Conservation (phyloP, 2,113 vertebrate genomes). For the Ovis canadensis region DNA sequence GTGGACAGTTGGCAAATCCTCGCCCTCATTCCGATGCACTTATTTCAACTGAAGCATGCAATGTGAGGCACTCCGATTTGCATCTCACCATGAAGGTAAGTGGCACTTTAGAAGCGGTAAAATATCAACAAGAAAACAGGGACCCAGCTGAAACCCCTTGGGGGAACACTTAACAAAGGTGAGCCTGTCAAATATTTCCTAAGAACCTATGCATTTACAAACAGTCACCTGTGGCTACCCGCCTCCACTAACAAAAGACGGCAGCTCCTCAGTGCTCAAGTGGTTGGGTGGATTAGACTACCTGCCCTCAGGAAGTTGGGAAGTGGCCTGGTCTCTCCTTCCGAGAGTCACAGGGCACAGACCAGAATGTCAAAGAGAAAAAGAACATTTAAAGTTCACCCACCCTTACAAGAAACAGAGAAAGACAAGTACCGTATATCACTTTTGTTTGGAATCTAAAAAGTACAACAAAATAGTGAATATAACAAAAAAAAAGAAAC, state of each 20-base stretch:
- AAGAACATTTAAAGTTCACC: not conserved
- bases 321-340: not conserved
- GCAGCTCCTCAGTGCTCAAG: not conserved
- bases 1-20: conserved; percentile 67
- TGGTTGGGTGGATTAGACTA: fast-evolving
- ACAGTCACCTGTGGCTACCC: not conserved
- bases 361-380: not conserved
- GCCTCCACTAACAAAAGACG: not conserved
- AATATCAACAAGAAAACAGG: not conserved
- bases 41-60: not conserved
- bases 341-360: not conserved
- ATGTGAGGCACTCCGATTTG: not conserved
- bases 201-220: not conserved
- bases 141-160: not conserved
- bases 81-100: not conserved
- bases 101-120: not conserved
- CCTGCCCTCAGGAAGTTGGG: too few relatives aligned
- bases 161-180: not conserved
- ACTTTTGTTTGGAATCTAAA: not conserved
- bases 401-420: not conserved
- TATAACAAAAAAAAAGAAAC: not conserved
- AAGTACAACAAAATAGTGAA: not conserved
- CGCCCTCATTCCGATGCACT: not conserved
- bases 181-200: conserved; percentile 9
- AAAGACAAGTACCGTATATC: not conserved